Percentiles rank a stretch among this genome's conserved stretches.
phyloP scores from a whole-genome alignment of 2,113 vertebrate species.

The Colaptes auratus region DNA sequence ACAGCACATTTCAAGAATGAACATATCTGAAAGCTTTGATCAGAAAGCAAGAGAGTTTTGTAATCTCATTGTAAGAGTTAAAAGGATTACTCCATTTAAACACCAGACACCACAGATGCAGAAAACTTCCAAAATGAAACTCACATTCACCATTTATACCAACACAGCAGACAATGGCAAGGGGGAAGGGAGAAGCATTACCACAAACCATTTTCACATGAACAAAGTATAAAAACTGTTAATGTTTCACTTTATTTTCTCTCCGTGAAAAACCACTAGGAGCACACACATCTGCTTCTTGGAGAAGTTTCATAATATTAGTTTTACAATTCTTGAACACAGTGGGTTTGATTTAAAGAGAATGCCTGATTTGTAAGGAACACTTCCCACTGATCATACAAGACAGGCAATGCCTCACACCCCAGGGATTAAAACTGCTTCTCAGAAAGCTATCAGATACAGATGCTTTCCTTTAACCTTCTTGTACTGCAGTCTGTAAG shows the following conservation, averaged over 20 bases:
- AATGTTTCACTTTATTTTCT: constrained; percentile 15
- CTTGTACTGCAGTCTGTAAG: neutral
- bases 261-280: neutral
- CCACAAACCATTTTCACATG: neutral
- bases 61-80: constrained; percentile 50
- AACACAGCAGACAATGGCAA: neutral
- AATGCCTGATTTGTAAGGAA: neutral
- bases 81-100: constrained; percentile 59
- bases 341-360: neutral
- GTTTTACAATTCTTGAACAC: constrained; percentile 11
- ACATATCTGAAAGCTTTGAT: constrained; percentile 42
- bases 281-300: neutral
- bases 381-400: neutral
- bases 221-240: constrained; percentile 29
- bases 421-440: neutral
- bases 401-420: neutral
- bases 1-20: constrained; percentile 36
- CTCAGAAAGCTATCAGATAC: neutral
- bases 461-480: neutral
- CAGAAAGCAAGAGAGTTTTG: constrained; percentile 45
- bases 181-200: neutral
- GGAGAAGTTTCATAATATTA: neutral
- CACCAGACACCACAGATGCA: neutral
- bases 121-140: constrained; percentile 39
- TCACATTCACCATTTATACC: constrained; percentile 25